These are phyloP conservation scores for Galerucella nymphaeae DNA, from an alignment of 2,888 invertebrate genomes.

Conservation along the genomic window DNA sequence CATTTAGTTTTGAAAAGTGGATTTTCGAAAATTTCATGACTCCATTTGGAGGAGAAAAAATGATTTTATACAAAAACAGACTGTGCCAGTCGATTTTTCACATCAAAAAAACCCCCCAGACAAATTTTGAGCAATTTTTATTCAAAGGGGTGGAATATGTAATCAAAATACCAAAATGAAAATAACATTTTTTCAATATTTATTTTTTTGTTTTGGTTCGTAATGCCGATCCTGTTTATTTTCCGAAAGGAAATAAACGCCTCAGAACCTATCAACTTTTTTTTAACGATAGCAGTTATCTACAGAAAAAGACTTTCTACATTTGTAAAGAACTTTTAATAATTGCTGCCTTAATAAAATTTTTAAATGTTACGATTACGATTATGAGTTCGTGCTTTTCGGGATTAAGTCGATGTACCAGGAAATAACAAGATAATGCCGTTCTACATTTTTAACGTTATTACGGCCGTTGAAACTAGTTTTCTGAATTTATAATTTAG, in stretches of 20 bases:
- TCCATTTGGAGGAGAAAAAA: too few species aligned
- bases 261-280: slow-evolving; percentile 1
- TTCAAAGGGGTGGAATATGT: too few species aligned
- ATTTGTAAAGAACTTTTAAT: slow-evolving; percentile 43
- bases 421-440: slow-evolving; percentile 31
- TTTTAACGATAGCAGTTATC: slow-evolving; percentile 24
- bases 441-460: slow-evolving; percentile 30
- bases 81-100: too few species aligned
- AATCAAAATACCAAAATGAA: too few species aligned
- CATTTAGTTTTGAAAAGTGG: too few species aligned
- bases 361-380: slow-evolving; percentile 38
- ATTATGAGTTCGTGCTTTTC: slow-evolving; percentile 26
- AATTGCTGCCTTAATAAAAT: slow-evolving; percentile 43
- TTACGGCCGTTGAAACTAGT: slow-evolving; percentile 26
- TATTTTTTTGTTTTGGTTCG: neutral
- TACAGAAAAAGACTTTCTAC: slow-evolving; percentile 37
- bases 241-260: neutral
- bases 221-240: neutral
- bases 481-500: slow-evolving; percentile 31
- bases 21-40: too few species aligned
- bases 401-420: slow-evolving; percentile 34
- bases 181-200: too few species aligned
- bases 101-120: too few species aligned
- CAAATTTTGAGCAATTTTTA: too few species aligned
- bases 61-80: too few species aligned